These are phyloP conservation scores for Bolinopsis microptera DNA, from an alignment of 37 sponge, comb jelly and placozoan genomes.

Conservation along the genomic window DNA sequence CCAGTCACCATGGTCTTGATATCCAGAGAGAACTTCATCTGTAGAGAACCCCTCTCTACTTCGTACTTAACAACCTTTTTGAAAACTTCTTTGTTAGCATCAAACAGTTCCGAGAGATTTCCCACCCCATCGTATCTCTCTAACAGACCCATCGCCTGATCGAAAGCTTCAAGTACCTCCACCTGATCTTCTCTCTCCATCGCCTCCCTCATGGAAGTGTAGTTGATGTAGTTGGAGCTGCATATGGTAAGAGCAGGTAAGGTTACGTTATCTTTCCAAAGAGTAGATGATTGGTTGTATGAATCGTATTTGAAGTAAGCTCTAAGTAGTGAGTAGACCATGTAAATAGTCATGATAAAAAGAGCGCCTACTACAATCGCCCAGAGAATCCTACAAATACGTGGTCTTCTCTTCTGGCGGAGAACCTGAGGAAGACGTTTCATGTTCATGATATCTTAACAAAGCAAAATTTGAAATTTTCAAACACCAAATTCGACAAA, in stretches of 20 bases:
- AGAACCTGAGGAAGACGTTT: too few relatives aligned
- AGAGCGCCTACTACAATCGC: not conserved
- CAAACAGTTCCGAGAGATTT: not conserved
- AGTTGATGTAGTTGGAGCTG: not conserved
- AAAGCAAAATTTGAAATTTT: too few relatives aligned
- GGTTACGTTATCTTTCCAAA: not conserved
- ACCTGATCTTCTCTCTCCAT: not conserved
- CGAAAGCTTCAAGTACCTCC: not conserved
- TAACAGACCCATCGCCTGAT: not conserved
- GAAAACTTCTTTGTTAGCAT: not conserved
- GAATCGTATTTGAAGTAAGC: conserved; percentile 1
- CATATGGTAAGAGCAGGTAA: not conserved
- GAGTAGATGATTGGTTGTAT: not conserved
- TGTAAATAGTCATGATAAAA: not conserved
- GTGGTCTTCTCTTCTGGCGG: not conserved
- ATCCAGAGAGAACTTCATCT: not conserved
- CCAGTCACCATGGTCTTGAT: not conserved
- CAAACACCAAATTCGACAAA: too few relatives aligned
- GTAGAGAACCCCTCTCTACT: not conserved
- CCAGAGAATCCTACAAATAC: conserved; percentile 17
- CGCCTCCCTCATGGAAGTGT: not conserved
- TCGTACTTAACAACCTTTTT: not conserved
- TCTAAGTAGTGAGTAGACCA: not conserved
- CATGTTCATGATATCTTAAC: too few relatives aligned
- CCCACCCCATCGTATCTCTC: not conserved